Conservation (phyloP, 2,113 vertebrate genomes). For the Coturnix japonica region DNA sequence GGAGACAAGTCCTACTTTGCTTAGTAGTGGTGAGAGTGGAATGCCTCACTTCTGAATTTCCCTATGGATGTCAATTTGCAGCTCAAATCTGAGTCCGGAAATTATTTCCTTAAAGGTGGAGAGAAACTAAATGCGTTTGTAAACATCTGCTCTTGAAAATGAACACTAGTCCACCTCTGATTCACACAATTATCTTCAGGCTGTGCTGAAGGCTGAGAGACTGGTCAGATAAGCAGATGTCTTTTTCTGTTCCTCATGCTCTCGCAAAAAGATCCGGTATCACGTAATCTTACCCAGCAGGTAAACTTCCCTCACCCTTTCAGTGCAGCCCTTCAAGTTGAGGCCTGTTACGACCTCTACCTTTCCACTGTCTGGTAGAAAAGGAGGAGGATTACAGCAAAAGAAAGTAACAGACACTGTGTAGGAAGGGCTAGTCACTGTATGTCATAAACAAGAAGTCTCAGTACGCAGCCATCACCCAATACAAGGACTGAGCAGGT, state of each 20-base stretch:
- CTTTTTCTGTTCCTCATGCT: background rate
- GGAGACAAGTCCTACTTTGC: background rate
- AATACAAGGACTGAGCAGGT: background rate
- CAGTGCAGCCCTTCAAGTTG: background rate
- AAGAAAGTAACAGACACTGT: background rate
- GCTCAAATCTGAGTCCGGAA: background rate
- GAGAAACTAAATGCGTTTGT: background rate
- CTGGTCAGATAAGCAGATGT: background rate
- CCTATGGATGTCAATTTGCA: background rate
- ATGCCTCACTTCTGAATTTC: background rate
- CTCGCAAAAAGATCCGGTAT: background rate
- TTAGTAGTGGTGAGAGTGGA: background rate
- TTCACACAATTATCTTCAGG: background rate
- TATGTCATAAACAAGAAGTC: background rate
- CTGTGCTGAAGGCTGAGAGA: background rate
- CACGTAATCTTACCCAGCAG: background rate
- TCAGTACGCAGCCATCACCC: fast-evolving
- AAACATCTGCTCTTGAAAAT: background rate
- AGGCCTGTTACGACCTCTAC: background rate
- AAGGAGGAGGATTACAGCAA: background rate
- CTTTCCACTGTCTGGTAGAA: background rate
- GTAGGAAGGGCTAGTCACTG: background rate
- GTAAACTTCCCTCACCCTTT: background rate
- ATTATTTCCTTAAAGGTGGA: background rate
- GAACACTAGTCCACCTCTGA: background rate